Conservation (phyloP, 2,888 invertebrate species). For the Adela reaumurella region DNA sequence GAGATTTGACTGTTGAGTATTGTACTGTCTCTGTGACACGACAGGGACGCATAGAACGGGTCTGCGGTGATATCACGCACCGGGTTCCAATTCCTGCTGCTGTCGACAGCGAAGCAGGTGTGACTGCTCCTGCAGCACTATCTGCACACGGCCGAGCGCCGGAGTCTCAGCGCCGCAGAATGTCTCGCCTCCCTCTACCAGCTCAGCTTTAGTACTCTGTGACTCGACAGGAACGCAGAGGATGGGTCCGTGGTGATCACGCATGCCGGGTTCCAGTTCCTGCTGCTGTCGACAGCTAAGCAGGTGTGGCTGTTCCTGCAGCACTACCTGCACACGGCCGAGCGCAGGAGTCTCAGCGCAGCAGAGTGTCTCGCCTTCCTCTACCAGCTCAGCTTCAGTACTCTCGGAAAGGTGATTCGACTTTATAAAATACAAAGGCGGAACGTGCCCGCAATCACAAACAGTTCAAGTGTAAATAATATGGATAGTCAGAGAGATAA, state of each 20-base stretch:
- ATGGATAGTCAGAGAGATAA: no score
- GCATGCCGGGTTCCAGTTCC: slow-evolving; percentile 94
- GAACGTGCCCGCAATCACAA: slow-evolving; percentile 71
- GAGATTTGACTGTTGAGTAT: no score
- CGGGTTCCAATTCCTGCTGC: slow-evolving; percentile 88
- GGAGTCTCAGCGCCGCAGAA: slow-evolving; percentile 84
- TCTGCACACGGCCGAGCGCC: slow-evolving; percentile 84
- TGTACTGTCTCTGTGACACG: no score
- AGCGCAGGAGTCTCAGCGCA: slow-evolving; percentile 78
- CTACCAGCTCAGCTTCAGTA: slow-evolving; percentile 95
- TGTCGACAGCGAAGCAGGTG: slow-evolving; percentile 91
- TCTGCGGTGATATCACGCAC: slow-evolving; percentile 76
- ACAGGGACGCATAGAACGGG: slow-evolving; percentile 59
- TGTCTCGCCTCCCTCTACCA: slow-evolving; percentile 95
- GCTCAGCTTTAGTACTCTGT: slow-evolving; percentile 90
- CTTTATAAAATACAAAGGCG: slow-evolving; percentile 52
- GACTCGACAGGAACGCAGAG: slow-evolving; percentile 69
- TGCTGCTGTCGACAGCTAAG: slow-evolving; percentile 87
- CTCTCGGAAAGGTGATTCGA: slow-evolving; percentile 84
- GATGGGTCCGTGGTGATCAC: slow-evolving; percentile 87
- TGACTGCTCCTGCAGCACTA: slow-evolving; percentile 98
- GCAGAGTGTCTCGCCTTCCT: slow-evolving; percentile 92
- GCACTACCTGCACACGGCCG: slow-evolving; percentile 91
- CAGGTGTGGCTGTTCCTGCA: slow-evolving; percentile 98
- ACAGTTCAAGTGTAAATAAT: slow-evolving; percentile 77